Evolutionary conservation across 2,888 invertebrate genomes (phyloP), one percentile per base, ranked within the genome.

Genomic region (Folsomia candida): DNA sequence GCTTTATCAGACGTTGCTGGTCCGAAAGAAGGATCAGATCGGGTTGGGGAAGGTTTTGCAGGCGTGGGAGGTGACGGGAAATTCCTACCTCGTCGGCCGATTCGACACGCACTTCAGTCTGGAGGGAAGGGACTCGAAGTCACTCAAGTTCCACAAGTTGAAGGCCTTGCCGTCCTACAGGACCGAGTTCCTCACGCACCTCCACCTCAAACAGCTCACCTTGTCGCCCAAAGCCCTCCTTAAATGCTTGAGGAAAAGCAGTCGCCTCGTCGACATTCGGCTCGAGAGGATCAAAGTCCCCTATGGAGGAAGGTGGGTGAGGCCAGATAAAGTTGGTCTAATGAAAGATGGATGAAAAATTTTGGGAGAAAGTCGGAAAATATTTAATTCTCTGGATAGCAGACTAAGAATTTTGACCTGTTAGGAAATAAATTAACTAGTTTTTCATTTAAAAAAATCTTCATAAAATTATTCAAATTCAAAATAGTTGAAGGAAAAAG

Each of bases 61-160:
- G 37, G 69, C 69, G 9, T 74, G 74, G 74, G 68, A 70, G 57
- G 72, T 72, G 63, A 74, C 74, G 9, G 74, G 74, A 27, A 74
- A 74, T 28, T 69, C 69, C 25, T 74, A 74, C 26, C 70, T 74
- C 1, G 65, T 70, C 18, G 74, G 74, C 4, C 65, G 74, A 25
- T 74, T 74, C 59, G 74, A 72, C 37, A 74, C 74, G 6, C 65
- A 72, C 2, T 74, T 74, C 29, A 65, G 67, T 9, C 62, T 74
- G 24, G 70, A 72, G 26, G 74, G 74, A 20, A 61, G 70, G 57
- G 72, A 70, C 24, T 72, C 74, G 25, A 74, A 74, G 27, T 72
- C 74, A 9, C 74, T 72, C 20, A 74, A 74, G 28, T 72, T 70
- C 26, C 59, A 72, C 26, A 74, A 74, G 62, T 74, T 74, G 68